Conservation (phyloP, 2,113 vertebrate genomes). For the Isurus oxyrinchus region DNA sequence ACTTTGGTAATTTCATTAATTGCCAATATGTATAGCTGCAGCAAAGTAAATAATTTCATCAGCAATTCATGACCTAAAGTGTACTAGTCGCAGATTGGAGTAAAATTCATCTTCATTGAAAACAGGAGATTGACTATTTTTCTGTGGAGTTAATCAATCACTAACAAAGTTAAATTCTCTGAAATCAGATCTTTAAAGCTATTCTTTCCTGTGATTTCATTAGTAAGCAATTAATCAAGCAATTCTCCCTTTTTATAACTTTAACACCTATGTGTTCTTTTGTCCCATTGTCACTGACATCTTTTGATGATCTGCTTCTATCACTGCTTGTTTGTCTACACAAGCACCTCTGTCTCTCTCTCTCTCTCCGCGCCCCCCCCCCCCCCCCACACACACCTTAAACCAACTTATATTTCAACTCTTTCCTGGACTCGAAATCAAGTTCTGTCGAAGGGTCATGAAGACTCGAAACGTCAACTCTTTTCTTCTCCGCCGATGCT, state of each 20-base stretch:
- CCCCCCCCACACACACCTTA: too few relatives aligned
- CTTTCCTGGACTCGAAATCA: too few relatives aligned
- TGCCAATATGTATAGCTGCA: background rate
- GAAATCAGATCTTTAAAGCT: background rate
- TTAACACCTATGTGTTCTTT: too few relatives aligned
- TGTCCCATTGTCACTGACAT: too few relatives aligned
- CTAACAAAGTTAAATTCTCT: slow-evolving; percentile 14
- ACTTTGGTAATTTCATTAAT: slow-evolving; percentile 25
- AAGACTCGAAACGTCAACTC: too few relatives aligned
- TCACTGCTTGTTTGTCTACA: too few relatives aligned
- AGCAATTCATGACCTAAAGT: slow-evolving; percentile 10
- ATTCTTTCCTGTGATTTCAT: background rate
- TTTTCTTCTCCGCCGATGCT: too few relatives aligned
- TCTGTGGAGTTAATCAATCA: background rate
- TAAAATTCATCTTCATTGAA: background rate
- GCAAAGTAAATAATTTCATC: background rate
- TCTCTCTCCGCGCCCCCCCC: too few relatives aligned
- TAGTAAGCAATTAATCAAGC: background rate
- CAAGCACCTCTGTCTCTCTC: too few relatives aligned
- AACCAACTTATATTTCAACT: too few relatives aligned
- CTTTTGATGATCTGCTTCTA: too few relatives aligned
- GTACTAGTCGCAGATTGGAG: background rate
- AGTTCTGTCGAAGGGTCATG: too few relatives aligned
- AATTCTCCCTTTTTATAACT: background rate
- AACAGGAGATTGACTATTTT: background rate